These are phyloP conservation scores for Indicator maculatus DNA, from an alignment of 2,113 vertebrate species.

Conservation along the genomic window DNA sequence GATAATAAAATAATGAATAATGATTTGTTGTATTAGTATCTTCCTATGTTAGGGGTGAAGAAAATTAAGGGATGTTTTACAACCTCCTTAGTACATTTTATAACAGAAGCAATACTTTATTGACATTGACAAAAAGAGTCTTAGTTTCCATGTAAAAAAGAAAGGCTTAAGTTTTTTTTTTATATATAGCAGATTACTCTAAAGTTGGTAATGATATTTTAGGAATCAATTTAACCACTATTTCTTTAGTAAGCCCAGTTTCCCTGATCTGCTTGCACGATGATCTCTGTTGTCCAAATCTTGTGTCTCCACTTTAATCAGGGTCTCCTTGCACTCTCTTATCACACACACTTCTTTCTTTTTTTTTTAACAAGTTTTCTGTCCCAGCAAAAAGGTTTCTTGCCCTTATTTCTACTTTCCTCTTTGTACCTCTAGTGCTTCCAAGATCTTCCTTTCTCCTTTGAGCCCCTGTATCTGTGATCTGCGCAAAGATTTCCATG, in stretches of 20 bases:
- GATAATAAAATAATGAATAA: background rate
- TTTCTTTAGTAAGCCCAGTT: background rate
- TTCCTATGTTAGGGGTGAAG: background rate
- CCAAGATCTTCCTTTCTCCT: background rate
- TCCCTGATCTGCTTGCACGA: background rate
- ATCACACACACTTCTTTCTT: accelerated
- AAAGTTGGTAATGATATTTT: background rate
- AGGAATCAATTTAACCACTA: background rate
- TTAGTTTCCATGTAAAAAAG: background rate
- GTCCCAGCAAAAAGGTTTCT: background rate
- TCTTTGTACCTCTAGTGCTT: background rate
- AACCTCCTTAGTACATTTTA: background rate
- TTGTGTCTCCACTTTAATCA: background rate
- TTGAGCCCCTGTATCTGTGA: background rate
- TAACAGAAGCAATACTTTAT: background rate
- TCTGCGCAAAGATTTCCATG: background rate
- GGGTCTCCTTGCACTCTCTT: background rate
- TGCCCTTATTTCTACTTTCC: background rate
- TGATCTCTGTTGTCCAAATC: background rate
- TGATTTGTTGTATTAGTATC: background rate
- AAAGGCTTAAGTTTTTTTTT: background rate
- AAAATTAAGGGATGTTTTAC: background rate
- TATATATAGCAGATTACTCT: background rate
- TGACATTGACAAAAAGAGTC: background rate
- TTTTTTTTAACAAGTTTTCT: background rate